Conservation (phyloP, 1,140 invertebrate species). For the Muscidifurax raptorellus region DNA sequence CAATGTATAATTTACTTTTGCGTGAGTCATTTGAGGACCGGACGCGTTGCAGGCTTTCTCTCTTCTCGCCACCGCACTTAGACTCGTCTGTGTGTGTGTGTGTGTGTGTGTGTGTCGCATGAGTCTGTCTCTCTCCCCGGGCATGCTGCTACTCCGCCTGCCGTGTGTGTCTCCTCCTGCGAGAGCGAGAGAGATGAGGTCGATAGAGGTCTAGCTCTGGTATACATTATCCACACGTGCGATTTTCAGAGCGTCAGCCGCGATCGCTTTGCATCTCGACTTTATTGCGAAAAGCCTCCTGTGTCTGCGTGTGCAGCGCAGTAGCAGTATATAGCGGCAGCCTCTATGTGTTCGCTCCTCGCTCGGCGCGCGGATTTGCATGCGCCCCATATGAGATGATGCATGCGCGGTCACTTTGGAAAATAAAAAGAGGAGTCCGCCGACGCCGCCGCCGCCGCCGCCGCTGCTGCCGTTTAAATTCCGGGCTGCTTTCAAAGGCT, state of each 20-base stretch:
- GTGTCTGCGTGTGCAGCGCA: background rate
- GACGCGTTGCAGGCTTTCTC: constrained; percentile 38
- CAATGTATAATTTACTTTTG: constrained; percentile 83
- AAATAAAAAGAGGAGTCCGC: constrained; percentile 38
- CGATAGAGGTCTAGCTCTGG: constrained; percentile 55
- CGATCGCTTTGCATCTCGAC: constrained; percentile 70
- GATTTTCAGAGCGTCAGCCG: constrained; percentile 66
- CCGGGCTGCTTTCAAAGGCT: constrained; percentile 38
- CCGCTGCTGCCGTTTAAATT: constrained; percentile 31
- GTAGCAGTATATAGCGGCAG: constrained; percentile 12
- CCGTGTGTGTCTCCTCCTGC: constrained; percentile 23
- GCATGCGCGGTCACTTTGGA: constrained; percentile 40
- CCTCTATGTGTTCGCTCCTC: constrained; percentile 54
- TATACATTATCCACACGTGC: constrained; percentile 69
- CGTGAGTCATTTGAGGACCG: constrained; percentile 79
- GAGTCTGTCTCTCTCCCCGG: background rate
- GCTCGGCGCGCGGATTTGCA: constrained; percentile 56
- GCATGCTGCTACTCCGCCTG: constrained; percentile 20
- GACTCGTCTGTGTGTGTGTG: constrained; percentile 29
- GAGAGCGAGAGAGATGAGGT: constrained; percentile 26
- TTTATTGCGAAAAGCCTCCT: constrained; percentile 65
- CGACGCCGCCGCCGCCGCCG: background rate
- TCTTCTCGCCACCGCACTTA: background rate
- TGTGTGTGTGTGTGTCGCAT: constrained; percentile 22
- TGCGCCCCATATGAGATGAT: constrained; percentile 56